Base-by-base conservation (phyloP, 2,113 vertebrate species). In the Xiphias gladius region DNA sequence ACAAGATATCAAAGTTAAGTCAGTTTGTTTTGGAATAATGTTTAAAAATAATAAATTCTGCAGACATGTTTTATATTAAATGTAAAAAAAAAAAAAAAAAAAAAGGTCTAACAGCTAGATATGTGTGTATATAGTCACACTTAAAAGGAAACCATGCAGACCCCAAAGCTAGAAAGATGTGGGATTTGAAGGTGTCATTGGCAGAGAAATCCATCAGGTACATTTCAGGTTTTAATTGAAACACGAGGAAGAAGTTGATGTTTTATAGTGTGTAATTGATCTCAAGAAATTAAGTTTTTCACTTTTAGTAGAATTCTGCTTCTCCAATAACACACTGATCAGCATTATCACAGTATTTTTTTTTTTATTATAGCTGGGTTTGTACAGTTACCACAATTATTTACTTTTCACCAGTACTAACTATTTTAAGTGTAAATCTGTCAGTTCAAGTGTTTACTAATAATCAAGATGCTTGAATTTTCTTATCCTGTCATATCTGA, bases 401-500 rank as follows among this genome's bases (percentile, higher is more conserved):
- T 17, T 41, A 12, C 22, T 62, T 30, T 79, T 52, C 12, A 30
- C 30, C 32, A 30, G 17, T 14, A 19, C 6, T 59, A 30, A 10
- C 6, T 59, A 59, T 17, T 19, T 30, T 48, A 43, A 67, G 41
- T 37, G 2, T 41, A 62, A 43, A 55, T 4, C 3, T 75, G 20
- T 55, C 16, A 43, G 62, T 59, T n/a, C 2, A n/a, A 22, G 20
- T 73, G 22, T 55, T 63, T 43, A 30, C 6, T 4, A 35, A 20
- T 73, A 14, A n/a, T 16, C 22, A 52, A 55, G 4, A 14, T 54
- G 30, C 17, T 68, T 73, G 7, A 24, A 41, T 43, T 69, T 30
- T 9, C 54, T 35, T 41, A 28, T 67, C 43, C 0, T 35, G 10
- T 70, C 17, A 48, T 71, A 43, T 37, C 24, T 80, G 39, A 88